Conservation (phyloP, 2,113 vertebrate species). For the Apus apus region DNA sequence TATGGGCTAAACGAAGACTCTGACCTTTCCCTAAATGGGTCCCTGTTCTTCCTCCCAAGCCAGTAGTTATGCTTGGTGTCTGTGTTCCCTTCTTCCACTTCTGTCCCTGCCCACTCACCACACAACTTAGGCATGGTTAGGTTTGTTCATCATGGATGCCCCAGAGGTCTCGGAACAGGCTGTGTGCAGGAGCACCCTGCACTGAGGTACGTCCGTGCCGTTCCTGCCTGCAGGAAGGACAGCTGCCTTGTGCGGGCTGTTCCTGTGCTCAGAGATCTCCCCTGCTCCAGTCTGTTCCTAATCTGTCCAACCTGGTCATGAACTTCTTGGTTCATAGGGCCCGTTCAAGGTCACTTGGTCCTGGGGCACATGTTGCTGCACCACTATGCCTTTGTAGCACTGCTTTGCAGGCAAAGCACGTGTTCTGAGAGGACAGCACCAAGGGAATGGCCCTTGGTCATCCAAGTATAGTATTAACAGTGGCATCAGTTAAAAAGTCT, state of each 20-base stretch:
- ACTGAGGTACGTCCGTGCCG: rapidly evolving
- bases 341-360: rapidly evolving
- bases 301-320: rapidly evolving
- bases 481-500: neutral
- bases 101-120: too few relatives aligned
- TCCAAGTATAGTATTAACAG: neutral
- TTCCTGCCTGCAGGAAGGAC: neutral
- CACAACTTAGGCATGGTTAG: neutral
- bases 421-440: neutral
- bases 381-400: neutral
- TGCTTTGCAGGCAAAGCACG: neutral
- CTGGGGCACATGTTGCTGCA: rapidly evolving
- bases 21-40: neutral
- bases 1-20: too few relatives aligned
- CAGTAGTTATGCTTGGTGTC: neutral
- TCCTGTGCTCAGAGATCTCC: neutral
- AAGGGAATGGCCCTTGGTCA: neutral
- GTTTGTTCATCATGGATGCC: neutral
- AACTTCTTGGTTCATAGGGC: neutral
- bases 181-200: neutral
- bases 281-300: neutral
- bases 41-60: neutral
- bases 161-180: rapidly evolving
- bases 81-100: neutral
- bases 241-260: rapidly evolving